Percentiles rank a stretch among this genome's conserved stretches.
Conservation (phyloP, 2,113 vertebrate species). For the Grammatotria lemairii region DNA sequence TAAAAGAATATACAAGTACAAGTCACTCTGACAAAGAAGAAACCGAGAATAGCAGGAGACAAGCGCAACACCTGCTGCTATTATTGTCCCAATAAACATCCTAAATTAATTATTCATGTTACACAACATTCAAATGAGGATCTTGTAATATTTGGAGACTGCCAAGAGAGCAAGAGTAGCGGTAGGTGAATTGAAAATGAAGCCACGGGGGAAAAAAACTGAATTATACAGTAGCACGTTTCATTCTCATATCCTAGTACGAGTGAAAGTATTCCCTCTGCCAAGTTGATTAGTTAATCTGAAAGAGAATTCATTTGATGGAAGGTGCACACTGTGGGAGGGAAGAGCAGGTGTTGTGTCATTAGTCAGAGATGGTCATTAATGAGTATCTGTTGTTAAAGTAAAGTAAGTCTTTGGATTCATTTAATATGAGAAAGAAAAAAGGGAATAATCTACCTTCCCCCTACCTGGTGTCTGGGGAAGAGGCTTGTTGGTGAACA, state of each 20-base stretch:
- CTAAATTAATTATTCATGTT: background rate
- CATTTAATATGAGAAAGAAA: background rate
- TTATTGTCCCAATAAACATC: background rate
- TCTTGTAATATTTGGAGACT: background rate
- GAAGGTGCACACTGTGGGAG: background rate
- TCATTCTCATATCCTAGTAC: background rate
- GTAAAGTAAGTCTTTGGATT: background rate
- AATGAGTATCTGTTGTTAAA: background rate
- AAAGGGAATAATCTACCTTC: background rate
- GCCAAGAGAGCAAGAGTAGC: background rate
- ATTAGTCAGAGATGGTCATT: background rate
- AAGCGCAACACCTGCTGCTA: background rate
- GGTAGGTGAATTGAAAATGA: background rate
- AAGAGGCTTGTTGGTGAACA: background rate
- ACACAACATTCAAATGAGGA: background rate
- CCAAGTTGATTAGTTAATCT: background rate
- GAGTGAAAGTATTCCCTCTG: background rate
- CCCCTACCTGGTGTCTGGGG: background rate
- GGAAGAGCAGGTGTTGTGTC: background rate
- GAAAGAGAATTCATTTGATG: background rate
- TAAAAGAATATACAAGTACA: background rate
- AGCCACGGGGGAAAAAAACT: background rate
- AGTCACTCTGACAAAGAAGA: background rate
- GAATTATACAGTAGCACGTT: slow-evolving; percentile 4
- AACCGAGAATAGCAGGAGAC: background rate